These are phyloP conservation scores for Allophyes oxyacanthae DNA, from an alignment of 2,888 invertebrate species.

Conservation along the genomic window DNA sequence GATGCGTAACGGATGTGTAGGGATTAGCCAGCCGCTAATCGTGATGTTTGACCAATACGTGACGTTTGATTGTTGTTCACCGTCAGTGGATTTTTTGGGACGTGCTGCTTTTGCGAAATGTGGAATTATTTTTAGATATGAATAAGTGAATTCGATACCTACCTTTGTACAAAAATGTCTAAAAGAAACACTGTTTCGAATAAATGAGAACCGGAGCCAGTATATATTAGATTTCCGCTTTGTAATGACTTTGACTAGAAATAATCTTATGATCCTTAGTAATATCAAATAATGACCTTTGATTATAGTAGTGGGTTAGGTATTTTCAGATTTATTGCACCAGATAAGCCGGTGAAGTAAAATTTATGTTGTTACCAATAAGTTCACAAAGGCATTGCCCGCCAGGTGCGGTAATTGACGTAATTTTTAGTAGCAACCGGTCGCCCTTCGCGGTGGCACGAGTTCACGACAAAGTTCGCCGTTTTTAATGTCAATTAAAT, in stretches of 20 bases:
- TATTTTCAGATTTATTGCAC: conserved; percentile 42
- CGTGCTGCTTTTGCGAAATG: conserved; percentile 34
- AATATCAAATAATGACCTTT: conserved; percentile 40
- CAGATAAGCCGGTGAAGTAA: conserved; percentile 32
- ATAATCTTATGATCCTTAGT: conserved; percentile 32
- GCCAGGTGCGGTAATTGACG: conserved; percentile 66
- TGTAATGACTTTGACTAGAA: conserved; percentile 23
- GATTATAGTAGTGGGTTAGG: conserved; percentile 27
- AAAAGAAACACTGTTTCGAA: too few species aligned
- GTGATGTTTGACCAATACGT: conserved; percentile 52
- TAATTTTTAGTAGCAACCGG: conserved; percentile 66
- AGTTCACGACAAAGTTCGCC: conserved; percentile 64
- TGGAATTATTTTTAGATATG: conserved; percentile 24
- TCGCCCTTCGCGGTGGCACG: conserved; percentile 74
- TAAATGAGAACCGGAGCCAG: not conserved
- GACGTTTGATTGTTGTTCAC: conserved; percentile 25
- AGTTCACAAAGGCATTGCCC: conserved; percentile 54
- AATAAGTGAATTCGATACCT: conserved; percentile 26
- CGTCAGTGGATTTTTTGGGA: conserved; percentile 41
- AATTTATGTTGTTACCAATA: conserved; percentile 43
- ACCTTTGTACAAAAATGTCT: conserved; percentile 3
- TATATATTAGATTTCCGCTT: conserved; percentile 30
- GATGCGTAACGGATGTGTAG: conserved; percentile 55
- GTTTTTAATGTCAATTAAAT: conserved; percentile 29
- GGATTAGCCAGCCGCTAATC: conserved; percentile 62